These are phyloP conservation scores for Phylloscopus trochilus DNA, from an alignment of 2,113 vertebrate genomes.

Conservation along the genomic window DNA sequence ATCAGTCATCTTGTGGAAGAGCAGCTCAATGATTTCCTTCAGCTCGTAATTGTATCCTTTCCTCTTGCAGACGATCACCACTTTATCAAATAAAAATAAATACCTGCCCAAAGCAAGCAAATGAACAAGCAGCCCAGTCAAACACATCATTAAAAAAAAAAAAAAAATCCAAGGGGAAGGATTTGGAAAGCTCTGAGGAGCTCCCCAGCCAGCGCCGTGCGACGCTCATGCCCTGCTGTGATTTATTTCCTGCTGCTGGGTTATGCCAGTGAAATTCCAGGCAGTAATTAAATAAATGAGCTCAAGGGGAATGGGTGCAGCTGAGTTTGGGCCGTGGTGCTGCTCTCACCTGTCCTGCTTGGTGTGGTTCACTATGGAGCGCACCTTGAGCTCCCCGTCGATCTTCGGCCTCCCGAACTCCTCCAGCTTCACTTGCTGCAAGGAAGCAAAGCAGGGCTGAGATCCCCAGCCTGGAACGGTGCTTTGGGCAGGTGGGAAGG, in stretches of 20 bases:
- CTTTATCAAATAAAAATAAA: constrained; percentile 98
- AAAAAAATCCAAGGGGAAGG: background rate
- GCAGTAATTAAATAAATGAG: background rate
- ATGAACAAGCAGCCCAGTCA: background rate
- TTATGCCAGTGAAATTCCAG: background rate
- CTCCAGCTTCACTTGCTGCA: constrained; percentile 92
- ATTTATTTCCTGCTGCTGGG: background rate
- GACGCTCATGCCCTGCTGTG: background rate
- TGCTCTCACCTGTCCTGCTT: constrained; percentile 91
- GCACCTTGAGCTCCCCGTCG: constrained; percentile 94
- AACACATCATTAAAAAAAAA: background rate
- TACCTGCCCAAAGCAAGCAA: constrained; percentile 80
- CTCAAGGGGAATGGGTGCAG: rapidly evolving
- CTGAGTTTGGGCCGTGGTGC: background rate
- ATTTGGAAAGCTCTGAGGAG: background rate
- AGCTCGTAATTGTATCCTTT: constrained; percentile 94
- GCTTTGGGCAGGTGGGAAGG: background rate
- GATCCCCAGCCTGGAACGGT: background rate
- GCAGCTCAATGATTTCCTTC: constrained; percentile 94
- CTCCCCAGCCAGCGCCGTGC: background rate
- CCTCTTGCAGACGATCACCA: constrained; percentile 96
- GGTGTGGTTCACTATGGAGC: constrained; percentile 91
- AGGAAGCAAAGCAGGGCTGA: constrained; percentile 16
- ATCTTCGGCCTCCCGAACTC: constrained; percentile 96
- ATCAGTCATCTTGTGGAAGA: constrained; percentile 92